These are phyloP conservation scores for Lithobates pipiens DNA, from an alignment of 2,797 vertebrate species.

Conservation along the genomic window DNA sequence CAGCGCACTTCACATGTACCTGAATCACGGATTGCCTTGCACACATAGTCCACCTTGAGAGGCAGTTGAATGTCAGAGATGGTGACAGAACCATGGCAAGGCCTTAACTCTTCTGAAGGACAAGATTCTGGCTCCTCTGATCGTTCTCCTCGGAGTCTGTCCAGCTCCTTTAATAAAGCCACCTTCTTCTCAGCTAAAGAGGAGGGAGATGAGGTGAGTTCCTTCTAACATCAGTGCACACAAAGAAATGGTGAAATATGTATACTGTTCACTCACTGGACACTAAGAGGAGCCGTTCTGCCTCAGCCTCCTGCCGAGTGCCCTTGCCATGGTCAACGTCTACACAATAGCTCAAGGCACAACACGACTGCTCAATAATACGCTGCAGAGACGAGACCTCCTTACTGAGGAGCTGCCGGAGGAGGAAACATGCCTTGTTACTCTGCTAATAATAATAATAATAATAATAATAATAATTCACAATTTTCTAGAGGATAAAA, in stretches of 20 bases:
- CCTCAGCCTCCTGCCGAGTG: conserved; percentile 82
- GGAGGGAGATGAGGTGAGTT: neutral
- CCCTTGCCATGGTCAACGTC: conserved; percentile 82
- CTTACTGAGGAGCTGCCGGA: conserved; percentile 74
- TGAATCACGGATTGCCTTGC: conserved; percentile 73
- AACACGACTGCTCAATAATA: conserved; percentile 80
- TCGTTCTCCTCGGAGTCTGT: conserved; percentile 68
- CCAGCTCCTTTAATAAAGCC: conserved; percentile 75
- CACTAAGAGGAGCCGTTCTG: conserved; percentile 81
- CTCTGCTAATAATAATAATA: neutral
- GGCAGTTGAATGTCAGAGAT: conserved; percentile 81
- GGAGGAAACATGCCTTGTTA: neutral
- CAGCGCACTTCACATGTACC: conserved; percentile 64
- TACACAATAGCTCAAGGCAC: conserved; percentile 82
- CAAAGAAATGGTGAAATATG: neutral
- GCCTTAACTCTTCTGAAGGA: conserved; percentile 58
- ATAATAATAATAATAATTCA: neutral
- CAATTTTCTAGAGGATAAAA: neutral
- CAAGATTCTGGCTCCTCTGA: conserved; percentile 32
- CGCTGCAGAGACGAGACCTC: conserved; percentile 78
- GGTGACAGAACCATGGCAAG: conserved; percentile 78
- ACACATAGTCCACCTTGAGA: conserved; percentile 83
- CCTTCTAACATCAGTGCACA: neutral
- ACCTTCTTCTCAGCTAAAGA: conserved; percentile 78
- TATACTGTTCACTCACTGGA: conserved; percentile 72